These are phyloP conservation scores for Deroptyus accipitrinus DNA, from an alignment of 2,113 vertebrate species.

Conservation along the genomic window DNA sequence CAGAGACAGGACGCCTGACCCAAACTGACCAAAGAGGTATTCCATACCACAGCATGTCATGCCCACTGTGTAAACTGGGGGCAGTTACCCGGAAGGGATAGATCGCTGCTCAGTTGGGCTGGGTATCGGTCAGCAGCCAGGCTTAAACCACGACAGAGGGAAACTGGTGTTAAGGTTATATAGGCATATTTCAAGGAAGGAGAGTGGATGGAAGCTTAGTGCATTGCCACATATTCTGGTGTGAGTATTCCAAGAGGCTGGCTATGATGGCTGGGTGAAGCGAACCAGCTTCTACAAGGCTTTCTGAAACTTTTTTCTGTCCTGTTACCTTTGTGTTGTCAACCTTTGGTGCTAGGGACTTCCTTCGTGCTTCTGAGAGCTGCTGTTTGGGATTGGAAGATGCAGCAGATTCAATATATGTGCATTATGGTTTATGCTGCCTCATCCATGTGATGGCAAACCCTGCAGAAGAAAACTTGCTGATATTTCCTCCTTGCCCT, in stretches of 20 bases:
- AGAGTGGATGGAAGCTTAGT: no score
- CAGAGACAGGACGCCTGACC: no score
- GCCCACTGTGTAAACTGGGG: no score
- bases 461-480: neutral
- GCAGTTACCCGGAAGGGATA: no score
- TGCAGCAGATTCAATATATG: neutral
- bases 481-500: no score
- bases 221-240: rapidly evolving
- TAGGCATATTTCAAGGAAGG: neutral
- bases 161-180: rapidly evolving
- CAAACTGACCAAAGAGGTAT: no score
- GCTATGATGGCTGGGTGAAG: neutral
- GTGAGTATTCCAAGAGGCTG: neutral
- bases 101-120: no score
- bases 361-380: neutral
- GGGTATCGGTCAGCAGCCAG: no score
- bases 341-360: neutral
- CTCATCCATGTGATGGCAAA: rapidly evolving
- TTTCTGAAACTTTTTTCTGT: rapidly evolving
- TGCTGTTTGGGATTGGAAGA: neutral
- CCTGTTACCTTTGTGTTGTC: neutral
- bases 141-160: neutral
- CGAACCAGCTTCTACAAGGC: rapidly evolving
- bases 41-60: no score
- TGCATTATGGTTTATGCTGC: neutral